Conservation (phyloP, 2,888 invertebrate genomes). For the Eucera pruinosa region DNA sequence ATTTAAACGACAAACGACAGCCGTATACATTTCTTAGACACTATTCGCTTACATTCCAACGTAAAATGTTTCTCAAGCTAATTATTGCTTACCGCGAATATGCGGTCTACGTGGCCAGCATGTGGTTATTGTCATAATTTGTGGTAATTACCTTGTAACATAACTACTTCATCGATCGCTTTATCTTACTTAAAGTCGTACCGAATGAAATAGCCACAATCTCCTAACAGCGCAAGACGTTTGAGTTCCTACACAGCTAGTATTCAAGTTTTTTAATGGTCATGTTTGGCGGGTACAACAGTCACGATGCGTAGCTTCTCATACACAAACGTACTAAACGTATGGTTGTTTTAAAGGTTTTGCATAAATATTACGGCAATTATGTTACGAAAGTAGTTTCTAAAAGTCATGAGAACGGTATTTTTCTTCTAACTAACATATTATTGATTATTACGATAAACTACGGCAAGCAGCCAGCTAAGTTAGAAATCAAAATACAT, state of each 20-base stretch:
- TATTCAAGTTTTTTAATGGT: slow-evolving; percentile 65
- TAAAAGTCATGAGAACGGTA: slow-evolving; percentile 8
- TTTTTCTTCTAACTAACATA: not conserved
- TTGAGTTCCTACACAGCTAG: slow-evolving; percentile 57
- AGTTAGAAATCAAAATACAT: not conserved
- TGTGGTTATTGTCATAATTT: slow-evolving; percentile 73
- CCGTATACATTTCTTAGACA: slow-evolving; percentile 67
- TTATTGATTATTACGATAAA: not conserved
- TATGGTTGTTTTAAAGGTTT: slow-evolving; percentile 31
- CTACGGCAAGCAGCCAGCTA: not conserved
- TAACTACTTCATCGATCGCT: slow-evolving; percentile 73
- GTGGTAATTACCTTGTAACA: slow-evolving; percentile 75
- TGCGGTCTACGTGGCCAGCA: slow-evolving; percentile 50
- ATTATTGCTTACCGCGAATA: slow-evolving; percentile 74
- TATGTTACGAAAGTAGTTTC: slow-evolving; percentile 33
- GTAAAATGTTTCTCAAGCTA: slow-evolving; percentile 61
- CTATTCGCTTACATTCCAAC: slow-evolving; percentile 66
- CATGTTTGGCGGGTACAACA: slow-evolving; percentile 18
- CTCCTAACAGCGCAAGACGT: slow-evolving; percentile 62
- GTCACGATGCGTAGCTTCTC: slow-evolving; percentile 37
- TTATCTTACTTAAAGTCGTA: slow-evolving; percentile 66
- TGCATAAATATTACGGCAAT: slow-evolving; percentile 30
- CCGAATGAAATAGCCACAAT: slow-evolving; percentile 57
- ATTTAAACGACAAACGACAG: slow-evolving; percentile 69
- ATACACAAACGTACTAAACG: slow-evolving; percentile 21